Base-by-base conservation (phyloP, 2,797 vertebrate species). In the Xyrichtys novacula region DNA sequence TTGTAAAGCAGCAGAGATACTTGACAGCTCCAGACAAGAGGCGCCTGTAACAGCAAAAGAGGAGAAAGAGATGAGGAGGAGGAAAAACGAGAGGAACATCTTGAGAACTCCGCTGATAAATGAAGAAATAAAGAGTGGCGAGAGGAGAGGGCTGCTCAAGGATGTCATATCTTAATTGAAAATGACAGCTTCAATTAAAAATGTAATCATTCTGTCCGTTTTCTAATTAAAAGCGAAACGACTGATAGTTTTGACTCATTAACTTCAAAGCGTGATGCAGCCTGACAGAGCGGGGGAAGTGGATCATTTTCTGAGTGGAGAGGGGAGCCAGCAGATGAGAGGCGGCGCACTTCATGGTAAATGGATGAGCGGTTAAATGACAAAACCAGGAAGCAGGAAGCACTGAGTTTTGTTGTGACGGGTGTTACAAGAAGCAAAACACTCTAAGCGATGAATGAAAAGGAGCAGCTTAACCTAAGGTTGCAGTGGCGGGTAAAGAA, bases 151-250 rank as follows among this genome's bases (percentile, higher is more conserved):
- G 73, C 76, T 82, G 90, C 87, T 92, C 91, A 89, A 89, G 89
- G 90, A 92, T 89, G 85, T 84, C 88, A 92, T 87, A 93, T 93
- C 93, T 91, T 94, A 94, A 94, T 94, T 94, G 90, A 91, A 93
- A 94, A 92, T 92, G 94, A 92, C 94, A 92, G 93, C 88, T 93
- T 90, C 93, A 94, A 94, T 95, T 94, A 94, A 93, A 94, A 93
- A 89, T 92, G 90, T 92, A 95, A 95, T 95, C 89, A 92, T 93
- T 94, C 88, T 71, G 80, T 90, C 89, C 87, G 54, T 93, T 93
- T 94, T 93, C 89, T 92, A 94, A 94, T 94, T 94, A 94, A 93
- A 93, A 92, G 86, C 66, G 76, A 90, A 89, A 89, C 86, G 78
- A 83, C 88, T 91, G 91, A 93, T 94, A 93, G 92, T 92, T 93